Percentiles rank a stretch among this genome's conserved stretches.
These are phyloP conservation scores for Lochmaea crataegi DNA, from an alignment of 2,888 invertebrate species.

Conservation along the genomic window DNA sequence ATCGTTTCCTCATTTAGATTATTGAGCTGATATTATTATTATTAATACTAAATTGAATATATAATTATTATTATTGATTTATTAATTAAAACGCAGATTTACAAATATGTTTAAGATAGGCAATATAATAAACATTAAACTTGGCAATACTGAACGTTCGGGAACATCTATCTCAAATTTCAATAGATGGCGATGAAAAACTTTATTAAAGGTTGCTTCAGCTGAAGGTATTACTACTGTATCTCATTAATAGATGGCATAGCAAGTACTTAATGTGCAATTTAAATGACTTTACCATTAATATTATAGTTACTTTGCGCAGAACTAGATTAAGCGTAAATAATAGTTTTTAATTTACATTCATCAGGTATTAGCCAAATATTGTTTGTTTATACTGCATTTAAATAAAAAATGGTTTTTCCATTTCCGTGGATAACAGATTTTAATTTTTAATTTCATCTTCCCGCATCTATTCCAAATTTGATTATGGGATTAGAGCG, in stretches of 20 bases:
- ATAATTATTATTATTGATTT: too few relatives aligned
- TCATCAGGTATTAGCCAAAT: too few relatives aligned
- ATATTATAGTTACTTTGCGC: neutral
- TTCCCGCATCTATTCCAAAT: neutral
- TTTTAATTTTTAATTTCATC: conserved; percentile 7
- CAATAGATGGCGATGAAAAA: neutral
- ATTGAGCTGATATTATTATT: neutral
- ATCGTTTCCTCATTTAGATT: too few relatives aligned
- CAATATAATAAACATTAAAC: neutral
- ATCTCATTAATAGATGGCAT: neutral
- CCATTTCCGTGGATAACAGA: neutral
- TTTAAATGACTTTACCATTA: neutral
- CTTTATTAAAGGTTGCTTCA: neutral
- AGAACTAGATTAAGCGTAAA: neutral
- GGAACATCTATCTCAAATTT: neutral
- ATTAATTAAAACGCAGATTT: too few relatives aligned
- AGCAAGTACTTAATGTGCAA: neutral
- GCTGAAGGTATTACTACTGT: neutral
- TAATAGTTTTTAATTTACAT: too few relatives aligned
- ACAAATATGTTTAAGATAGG: too few relatives aligned
- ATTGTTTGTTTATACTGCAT: too few relatives aligned
- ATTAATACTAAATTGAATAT: neutral
- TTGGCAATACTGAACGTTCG: neutral
- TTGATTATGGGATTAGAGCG: neutral
- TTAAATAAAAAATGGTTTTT: neutral